Evolutionary conservation across 2,113 vertebrate species (phyloP), one percentile per base, ranked within the genome.

Genomic region (Columba janthina): DNA sequence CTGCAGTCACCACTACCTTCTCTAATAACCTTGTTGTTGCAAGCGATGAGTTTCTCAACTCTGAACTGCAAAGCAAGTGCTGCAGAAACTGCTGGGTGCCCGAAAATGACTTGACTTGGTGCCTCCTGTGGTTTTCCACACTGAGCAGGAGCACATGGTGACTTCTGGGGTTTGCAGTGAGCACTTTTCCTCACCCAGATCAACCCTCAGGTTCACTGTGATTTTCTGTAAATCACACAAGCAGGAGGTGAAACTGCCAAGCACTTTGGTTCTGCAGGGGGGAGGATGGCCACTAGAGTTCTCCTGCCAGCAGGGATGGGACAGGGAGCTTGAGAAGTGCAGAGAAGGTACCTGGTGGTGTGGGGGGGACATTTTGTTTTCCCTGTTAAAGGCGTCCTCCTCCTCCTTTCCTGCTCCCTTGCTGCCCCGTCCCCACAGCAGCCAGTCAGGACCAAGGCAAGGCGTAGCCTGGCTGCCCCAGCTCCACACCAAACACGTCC

Each of bases 61-160:
- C 48, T 7, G 34, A 77, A 18, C 29, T 38, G 42, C 48, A 15
- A 67, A 48, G 54, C 28, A 21, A 72, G 44, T 7, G 3, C 32
- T 53, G n/a, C 60, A 54, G 51, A 72, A 58, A 6, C 21, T 24
- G 42, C 65, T 78, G 65, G 15, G 50, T 32, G n/a, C 38, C 44
- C 6, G 1, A n/a, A 54, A 36, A 6, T 28, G n/a, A 4, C 77
- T 42, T 5, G 0, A 10, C 15, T 50, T 10, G 5, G 18, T 48
- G 61, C 31, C 31, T 65, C 50, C 50, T 83, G 72, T 48, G 42
- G 25, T 65, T 92, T 80, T 32, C 38, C 28, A 21, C 3, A 0
- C 6, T 0, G 6, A 77, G 40, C 3, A 0, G 34, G 15, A 77
- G 11, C 0, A 2, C 0, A 1, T 2, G 34, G 36, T 25, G 34